Base-by-base conservation (phyloP, 2,113 vertebrate genomes). In the Heteronetta atricapilla region DNA sequence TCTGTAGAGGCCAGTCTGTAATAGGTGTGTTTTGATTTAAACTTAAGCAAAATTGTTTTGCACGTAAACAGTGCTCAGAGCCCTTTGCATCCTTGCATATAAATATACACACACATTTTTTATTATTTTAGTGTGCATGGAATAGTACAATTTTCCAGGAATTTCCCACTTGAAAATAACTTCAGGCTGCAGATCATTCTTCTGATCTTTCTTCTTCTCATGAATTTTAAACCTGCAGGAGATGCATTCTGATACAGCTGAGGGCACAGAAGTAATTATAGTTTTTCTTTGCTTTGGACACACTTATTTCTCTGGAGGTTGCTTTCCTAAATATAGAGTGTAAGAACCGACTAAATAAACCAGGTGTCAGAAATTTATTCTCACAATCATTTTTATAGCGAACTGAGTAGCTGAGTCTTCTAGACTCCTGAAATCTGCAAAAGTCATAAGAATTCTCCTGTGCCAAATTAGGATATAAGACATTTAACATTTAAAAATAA, bases 141-240 rank as follows among this genome's bases (percentile, higher is more conserved):
- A 81, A n/a, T 81, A 84, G 36, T 58, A 36, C 3, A 55, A 16
- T 86, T 92, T 95, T 91, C 66, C 68, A 90, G 94, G 90, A 92
- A 92, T 90, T 93, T 93, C 80, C 83, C 88, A 88, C 28, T 58
- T 96, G 73, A 96, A 92, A 93, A 93, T 94, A 0, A 81, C 86
- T 95, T 90, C 76, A 96, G 86, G 28, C 82, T 88, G 68, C 60
- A 91, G 74, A 90, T 92, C 8, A 36, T 86, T 93, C 60, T 86
- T 93, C 86, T 93, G 94, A 95, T 95, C 76, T 82, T 91, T 86
- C 68, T 68, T 91, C 74, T 93, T 90, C 74, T 93, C 42, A 92
- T 90, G 92, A 92, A 86, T 96, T 95, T 88, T 86, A 94, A 96
- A 94, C 90, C 90, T 94, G 48, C 60, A 92, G 69, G 91, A 97